A percentile compares a stretch with the other conserved stretches of the same genome.
These are phyloP conservation scores for Littorina saxatilis DNA, from an alignment of 1,140 invertebrate genomes.

Conservation along the genomic window DNA sequence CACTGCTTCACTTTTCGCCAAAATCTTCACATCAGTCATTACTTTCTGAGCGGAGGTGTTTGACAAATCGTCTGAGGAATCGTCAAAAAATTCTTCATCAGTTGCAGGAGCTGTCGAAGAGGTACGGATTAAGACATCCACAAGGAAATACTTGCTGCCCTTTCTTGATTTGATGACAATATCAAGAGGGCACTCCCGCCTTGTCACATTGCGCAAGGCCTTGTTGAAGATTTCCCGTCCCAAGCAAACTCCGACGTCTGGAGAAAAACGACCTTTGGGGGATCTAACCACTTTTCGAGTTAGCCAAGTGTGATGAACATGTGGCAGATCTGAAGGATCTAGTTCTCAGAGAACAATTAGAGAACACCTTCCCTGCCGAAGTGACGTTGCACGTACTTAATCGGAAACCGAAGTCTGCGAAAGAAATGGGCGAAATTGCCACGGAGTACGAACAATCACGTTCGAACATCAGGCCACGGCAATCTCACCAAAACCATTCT, in stretches of 20 bases:
- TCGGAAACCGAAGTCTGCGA: too few relatives aligned
- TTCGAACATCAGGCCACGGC: too few relatives aligned
- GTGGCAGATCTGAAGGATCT: too few relatives aligned
- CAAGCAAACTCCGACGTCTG: constrained; percentile 7
- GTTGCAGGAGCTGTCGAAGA: not conserved
- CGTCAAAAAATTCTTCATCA: not conserved
- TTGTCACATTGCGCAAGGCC: not conserved
- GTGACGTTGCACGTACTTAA: too few relatives aligned
- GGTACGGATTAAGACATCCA: constrained; percentile 9
- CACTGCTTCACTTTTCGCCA: not conserved
- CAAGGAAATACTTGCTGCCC: not conserved
- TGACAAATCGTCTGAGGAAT: not conserved
- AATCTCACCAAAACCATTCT: too few relatives aligned
- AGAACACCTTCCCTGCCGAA: too few relatives aligned
- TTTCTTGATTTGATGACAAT: not conserved
- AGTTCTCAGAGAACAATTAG: too few relatives aligned
- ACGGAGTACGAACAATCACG: too few relatives aligned
- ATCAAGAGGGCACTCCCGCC: not conserved
- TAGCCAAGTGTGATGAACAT: too few relatives aligned
- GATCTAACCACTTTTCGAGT: too few relatives aligned
- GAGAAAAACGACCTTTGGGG: too few relatives aligned
- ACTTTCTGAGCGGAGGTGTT: not conserved
- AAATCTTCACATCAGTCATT: not conserved
- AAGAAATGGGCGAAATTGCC: too few relatives aligned
- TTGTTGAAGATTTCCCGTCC: not conserved